Evolutionary conservation across 2,888 invertebrate species (phyloP).

Genomic region (Mimachlamys varia): DNA sequence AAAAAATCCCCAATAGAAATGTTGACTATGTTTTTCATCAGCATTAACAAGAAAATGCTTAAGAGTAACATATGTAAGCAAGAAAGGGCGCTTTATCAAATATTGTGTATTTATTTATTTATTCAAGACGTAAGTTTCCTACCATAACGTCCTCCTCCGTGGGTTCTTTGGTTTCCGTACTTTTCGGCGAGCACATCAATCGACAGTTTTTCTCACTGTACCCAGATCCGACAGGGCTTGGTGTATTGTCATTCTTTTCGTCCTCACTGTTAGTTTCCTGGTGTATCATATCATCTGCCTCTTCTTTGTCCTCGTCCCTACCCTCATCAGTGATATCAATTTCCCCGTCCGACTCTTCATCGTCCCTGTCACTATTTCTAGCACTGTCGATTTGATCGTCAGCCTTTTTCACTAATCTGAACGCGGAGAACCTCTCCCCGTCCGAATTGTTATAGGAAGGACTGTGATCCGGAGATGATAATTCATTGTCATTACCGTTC

Average conservation of each 20-base stretch:
- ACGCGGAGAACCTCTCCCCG: slow-evolving; percentile 59
- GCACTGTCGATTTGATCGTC: not conserved
- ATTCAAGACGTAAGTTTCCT: not conserved
- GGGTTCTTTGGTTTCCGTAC: not conserved
- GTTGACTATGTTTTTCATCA: no score
- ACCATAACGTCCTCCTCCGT: not conserved
- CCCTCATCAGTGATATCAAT: slow-evolving; percentile 41
- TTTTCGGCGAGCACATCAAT: not conserved
- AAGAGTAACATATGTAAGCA: no score
- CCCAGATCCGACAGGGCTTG: not conserved
- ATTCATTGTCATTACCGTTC: slow-evolving; percentile 39
- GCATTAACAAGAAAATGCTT: no score
- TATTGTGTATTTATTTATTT: not conserved
- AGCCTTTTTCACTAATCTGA: slow-evolving; percentile 52
- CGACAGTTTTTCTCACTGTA: not conserved
- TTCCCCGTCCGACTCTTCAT: not conserved
- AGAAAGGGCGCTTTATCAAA: no score
- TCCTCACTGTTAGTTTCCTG: not conserved
- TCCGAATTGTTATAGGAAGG: slow-evolving; percentile 48
- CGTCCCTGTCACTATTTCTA: slow-evolving; percentile 1
- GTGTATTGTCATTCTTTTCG: not conserved
- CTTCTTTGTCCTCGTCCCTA: slow-evolving; percentile 31
- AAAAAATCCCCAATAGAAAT: no score
- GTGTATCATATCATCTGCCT: not conserved
- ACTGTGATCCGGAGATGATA: slow-evolving; percentile 46